Percentiles rank a stretch among this genome's conserved stretches.
Evolutionary conservation across 2,888 invertebrate species (phyloP).

Genomic region (Aporophyla nigra): DNA sequence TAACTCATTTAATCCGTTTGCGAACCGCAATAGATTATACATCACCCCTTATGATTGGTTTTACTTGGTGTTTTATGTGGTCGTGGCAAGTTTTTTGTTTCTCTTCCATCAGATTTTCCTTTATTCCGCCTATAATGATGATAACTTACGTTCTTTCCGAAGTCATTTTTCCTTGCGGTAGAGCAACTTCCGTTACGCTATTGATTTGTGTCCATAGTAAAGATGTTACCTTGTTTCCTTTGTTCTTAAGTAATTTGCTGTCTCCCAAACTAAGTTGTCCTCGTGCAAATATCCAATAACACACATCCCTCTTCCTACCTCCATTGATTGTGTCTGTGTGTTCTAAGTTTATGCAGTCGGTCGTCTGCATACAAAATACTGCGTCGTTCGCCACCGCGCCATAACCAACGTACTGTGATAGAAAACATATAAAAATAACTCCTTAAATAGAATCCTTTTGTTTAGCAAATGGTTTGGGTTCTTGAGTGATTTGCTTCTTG

Average conservation of each 20-base stretch:
- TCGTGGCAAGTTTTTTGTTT: constrained; percentile 47
- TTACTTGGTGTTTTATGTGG: constrained; percentile 57
- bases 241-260: constrained; percentile 12
- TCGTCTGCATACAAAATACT: constrained; percentile 76
- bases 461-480: constrained; percentile 39
- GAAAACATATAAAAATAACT: constrained; percentile 68
- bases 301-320: constrained; percentile 38
- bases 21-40: constrained; percentile 63
- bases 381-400: constrained; percentile 53
- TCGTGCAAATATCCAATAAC: constrained; percentile 32
- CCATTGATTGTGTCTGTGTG: constrained; percentile 57
- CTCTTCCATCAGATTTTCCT: constrained; percentile 36
- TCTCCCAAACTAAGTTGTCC: constrained; percentile 22
- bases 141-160: constrained; percentile 28
- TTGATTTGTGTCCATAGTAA: constrained; percentile 26
- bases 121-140: constrained; percentile 41
- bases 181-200: constrained; percentile 3
- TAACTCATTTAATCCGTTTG: constrained; percentile 69
- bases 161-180: constrained; percentile 15
- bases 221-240: constrained; percentile 9
- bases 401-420: constrained; percentile 58
- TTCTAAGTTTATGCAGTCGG: constrained; percentile 73
- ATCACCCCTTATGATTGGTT: constrained; percentile 66
- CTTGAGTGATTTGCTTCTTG: constrained; percentile 35
- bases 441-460: constrained; percentile 35